Evolutionary conservation across 2,888 invertebrate species (phyloP), one percentile per base, ranked within the genome.

Genomic region (Amiota communis): DNA sequence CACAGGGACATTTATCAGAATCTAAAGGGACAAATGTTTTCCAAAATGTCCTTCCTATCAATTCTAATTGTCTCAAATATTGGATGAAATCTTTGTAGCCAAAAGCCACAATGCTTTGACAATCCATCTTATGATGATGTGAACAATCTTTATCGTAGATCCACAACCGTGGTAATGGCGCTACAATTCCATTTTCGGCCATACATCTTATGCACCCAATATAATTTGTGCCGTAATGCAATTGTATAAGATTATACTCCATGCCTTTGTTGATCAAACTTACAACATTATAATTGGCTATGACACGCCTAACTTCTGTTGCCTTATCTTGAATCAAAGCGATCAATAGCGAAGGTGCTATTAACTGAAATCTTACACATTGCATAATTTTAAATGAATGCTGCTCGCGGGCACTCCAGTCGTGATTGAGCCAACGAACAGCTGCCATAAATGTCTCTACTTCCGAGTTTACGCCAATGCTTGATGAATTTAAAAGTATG

Each of bases 261-360:
- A 96, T 91, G 36, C 95, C 95, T 84, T 95, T 94, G 82, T 95
- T 94, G 17, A 96, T 93, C 93, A 95, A 36, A 93, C 84, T 94
- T 93, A 81, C 94, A 93, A 17, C 96, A 93, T 77, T 93, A 93
- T 0, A 93, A 78, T 93, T 92, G 72, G 92, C 92, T 72, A 93
- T 92, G 11, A 95, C 90, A 75, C 94, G 93, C 79, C 93, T 90
- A 78, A 96, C 93, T 83, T 95, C 94, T 0, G 92, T 92, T 82
- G 94, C 94, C 83, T 93, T 93, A 85, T 94, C 95, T 23, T 94
- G 91, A 79, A 94, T 93, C 65, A 96, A 93, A 76, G 95, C 94
- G 0, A 95, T 93, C 47, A 96, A 91, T 83, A 95, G 94, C 93
- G 95, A 95, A 0, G 95, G 94, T 0, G 94, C 93, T 81, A 96